These are phyloP conservation scores for Rhyacichthys aspro DNA, from an alignment of 2,797 vertebrate genomes.

Conservation along the genomic window DNA sequence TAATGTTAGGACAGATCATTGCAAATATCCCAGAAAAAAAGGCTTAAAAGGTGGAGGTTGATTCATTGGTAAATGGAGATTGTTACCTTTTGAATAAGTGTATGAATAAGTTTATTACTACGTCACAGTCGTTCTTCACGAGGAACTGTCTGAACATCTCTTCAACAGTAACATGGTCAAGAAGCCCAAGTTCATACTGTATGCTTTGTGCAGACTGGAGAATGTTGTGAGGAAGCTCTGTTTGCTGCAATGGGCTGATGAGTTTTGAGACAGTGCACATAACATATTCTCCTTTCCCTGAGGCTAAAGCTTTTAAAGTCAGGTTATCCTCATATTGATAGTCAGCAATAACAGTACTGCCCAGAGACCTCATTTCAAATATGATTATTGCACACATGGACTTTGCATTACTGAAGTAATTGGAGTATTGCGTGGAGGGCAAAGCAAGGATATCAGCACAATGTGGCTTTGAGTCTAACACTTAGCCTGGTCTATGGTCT, in stretches of 20 bases:
- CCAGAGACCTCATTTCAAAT: constrained; percentile 11
- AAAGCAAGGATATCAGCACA: constrained; percentile 69
- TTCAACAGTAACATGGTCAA: too few species aligned
- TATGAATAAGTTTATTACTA: too few species aligned
- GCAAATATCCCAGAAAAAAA: too few species aligned
- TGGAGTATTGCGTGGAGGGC: constrained; percentile 50
- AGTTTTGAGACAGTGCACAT: constrained; percentile 1
- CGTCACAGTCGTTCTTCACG: too few species aligned
- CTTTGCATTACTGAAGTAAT: constrained; percentile 34
- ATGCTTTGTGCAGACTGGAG: background rate
- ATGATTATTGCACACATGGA: constrained; percentile 26
- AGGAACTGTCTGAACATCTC: too few species aligned
- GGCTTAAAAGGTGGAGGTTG: too few species aligned
- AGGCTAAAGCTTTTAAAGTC: constrained; percentile 1
- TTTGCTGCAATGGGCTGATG: background rate
- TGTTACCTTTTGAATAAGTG: too few species aligned
- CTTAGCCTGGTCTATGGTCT: constrained; percentile 53
- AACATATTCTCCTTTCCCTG: background rate
- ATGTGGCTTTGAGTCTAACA: constrained; percentile 47
- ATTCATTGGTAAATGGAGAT: too few species aligned
- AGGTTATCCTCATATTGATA: constrained; percentile 14
- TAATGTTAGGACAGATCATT: too few species aligned
- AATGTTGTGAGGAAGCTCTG: too few species aligned
- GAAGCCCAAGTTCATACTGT: background rate
- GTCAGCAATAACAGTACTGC: constrained; percentile 13